Percentiles rank a stretch among this genome's conserved stretches.
These are phyloP conservation scores for Strigamia crassipes DNA, from an alignment of 2,888 invertebrate species.

Conservation along the genomic window DNA sequence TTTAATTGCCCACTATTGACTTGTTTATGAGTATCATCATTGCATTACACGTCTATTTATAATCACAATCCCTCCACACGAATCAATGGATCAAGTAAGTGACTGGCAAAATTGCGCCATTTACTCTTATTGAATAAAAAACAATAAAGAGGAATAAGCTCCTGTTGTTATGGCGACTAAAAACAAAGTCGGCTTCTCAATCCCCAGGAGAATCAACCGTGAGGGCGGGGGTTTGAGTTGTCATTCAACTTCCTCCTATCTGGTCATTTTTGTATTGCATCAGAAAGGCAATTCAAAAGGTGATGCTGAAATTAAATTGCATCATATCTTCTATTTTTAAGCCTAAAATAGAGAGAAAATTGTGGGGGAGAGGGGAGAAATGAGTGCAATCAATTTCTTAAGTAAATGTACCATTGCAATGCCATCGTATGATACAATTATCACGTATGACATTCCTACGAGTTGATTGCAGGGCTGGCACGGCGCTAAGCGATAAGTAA, in stretches of 20 bases:
- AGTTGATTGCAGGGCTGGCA: no score
- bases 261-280: background rate
- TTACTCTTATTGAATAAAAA: background rate
- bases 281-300: background rate
- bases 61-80: background rate
- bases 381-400: no score
- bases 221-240: background rate
- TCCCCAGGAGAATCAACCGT: background rate
- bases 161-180: background rate
- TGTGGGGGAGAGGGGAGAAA: no score
- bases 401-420: no score
- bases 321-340: background rate
- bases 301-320: background rate
- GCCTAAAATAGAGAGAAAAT: no score
- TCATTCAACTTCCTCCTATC: background rate
- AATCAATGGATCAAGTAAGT: slow-evolving; percentile 19
- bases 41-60: background rate
- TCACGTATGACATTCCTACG: no score
- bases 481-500: no score
- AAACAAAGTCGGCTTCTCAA: slow-evolving; percentile 26
- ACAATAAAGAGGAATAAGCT: background rate
- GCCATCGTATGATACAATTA: no score
- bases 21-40: background rate
- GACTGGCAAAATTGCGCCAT: background rate
- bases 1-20: slow-evolving; percentile 4